These are phyloP conservation scores for Chaetura pelagica DNA, from an alignment of 2,113 vertebrate genomes.

Conservation along the genomic window DNA sequence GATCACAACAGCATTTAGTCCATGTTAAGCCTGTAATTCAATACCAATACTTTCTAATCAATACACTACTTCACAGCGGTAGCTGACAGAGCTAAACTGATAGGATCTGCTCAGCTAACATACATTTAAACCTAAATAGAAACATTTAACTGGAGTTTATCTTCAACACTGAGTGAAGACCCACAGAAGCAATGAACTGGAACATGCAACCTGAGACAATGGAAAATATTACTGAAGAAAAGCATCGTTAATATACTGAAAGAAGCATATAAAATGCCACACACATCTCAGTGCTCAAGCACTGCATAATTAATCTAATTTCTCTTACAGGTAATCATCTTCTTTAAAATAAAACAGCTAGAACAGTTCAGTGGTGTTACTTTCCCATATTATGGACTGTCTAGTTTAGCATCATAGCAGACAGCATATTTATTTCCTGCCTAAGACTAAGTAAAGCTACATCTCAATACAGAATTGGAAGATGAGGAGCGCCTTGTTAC, in stretches of 20 bases:
- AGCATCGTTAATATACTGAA: neutral
- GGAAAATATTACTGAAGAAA: neutral
- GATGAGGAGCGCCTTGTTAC: neutral
- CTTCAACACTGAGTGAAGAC: neutral
- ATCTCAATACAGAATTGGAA: neutral
- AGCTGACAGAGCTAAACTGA: constrained; percentile 34
- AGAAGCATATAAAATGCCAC: neutral
- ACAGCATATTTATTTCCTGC: neutral
- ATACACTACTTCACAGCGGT: constrained; percentile 2
- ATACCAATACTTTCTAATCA: constrained; percentile 51
- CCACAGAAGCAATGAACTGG: neutral
- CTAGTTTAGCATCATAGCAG: neutral
- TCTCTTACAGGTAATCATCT: neutral
- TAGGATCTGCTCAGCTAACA: constrained; percentile 37
- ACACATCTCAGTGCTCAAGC: neutral
- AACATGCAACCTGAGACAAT: neutral
- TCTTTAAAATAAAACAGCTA: neutral
- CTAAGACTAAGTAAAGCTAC: neutral
- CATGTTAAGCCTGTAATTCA: constrained; percentile 49
- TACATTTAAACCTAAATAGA: neutral
- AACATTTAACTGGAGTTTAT: constrained; percentile 23
- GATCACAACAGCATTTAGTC: constrained; percentile 54
- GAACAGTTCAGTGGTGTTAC: neutral
- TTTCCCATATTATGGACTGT: neutral
- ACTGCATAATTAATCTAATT: neutral